Percentiles rank a stretch among this genome's conserved stretches.
phyloP scores from a whole-genome alignment of 2,888 invertebrate species.

The Agriopis marginaria region DNA sequence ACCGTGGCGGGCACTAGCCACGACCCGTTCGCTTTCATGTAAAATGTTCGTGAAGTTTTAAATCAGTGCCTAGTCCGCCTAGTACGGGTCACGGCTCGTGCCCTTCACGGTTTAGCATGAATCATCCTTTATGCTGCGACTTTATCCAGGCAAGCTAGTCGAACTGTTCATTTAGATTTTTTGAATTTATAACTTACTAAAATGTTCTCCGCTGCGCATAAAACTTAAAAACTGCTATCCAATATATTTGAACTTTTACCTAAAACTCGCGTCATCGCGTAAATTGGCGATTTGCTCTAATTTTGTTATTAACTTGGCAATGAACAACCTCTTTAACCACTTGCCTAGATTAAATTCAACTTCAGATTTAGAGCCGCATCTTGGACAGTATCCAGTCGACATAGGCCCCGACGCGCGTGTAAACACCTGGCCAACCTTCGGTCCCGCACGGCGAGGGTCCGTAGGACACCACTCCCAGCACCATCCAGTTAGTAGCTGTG shows the following conservation, averaged over 20 bases:
- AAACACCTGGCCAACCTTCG: constrained; percentile 89
- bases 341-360: constrained; percentile 4
- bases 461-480: constrained; percentile 86
- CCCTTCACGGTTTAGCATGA: too few species aligned
- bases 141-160: background rate
- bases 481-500: constrained; percentile 80
- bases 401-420: constrained; percentile 88
- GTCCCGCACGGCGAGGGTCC: constrained; percentile 81
- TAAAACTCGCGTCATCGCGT: background rate
- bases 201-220: background rate
- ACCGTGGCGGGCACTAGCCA: too few species aligned
- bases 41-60: too few species aligned
- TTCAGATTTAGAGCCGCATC: constrained; percentile 79
- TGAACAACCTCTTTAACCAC: background rate
- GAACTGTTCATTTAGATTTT: background rate
- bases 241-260: too few species aligned
- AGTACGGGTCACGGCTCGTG: too few species aligned
- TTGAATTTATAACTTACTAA: background rate
- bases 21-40: too few species aligned
- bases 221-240: too few species aligned
- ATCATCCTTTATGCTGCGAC: background rate
- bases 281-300: background rate
- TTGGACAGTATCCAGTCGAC: constrained; percentile 88
- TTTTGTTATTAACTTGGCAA: too few species aligned
- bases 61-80: too few species aligned